Percentiles rank a stretch among this genome's conserved stretches.
phyloP scores from a whole-genome alignment of 1,140 invertebrate species.

The Grapholita molesta region DNA sequence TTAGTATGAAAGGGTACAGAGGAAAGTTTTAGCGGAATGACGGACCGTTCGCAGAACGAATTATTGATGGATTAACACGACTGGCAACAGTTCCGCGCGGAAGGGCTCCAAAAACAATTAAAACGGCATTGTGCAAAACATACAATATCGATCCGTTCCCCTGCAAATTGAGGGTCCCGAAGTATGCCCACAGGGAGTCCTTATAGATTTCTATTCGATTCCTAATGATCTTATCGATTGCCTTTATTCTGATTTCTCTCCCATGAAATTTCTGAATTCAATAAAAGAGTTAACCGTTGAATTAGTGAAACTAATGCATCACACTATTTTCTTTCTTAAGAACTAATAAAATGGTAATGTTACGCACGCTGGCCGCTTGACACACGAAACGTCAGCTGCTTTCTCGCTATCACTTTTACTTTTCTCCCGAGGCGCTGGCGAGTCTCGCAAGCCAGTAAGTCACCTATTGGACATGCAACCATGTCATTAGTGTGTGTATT shows the following conservation, averaged over 20 bases:
- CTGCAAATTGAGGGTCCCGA: conserved; percentile 42
- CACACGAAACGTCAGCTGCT: conserved; percentile 43
- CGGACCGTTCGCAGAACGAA: conserved; percentile 54
- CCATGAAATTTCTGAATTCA: conserved; percentile 34
- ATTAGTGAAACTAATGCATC: neutral
- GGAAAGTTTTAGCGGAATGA: conserved; percentile 32
- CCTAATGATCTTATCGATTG: conserved; percentile 63
- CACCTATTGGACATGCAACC: neutral
- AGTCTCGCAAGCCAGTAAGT: neutral
- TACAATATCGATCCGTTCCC: conserved; percentile 32
- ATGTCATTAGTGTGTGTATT: neutral
- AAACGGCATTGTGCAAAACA: conserved; percentile 54
- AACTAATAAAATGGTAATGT: neutral
- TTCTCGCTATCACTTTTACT: conserved; percentile 67
- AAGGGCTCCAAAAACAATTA: conserved; percentile 60
- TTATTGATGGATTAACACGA: conserved; percentile 58
- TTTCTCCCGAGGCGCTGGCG: conserved; percentile 45
- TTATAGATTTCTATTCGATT: conserved; percentile 43
- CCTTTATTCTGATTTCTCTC: conserved; percentile 32
- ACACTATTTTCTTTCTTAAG: neutral
- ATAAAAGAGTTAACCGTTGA: conserved; percentile 61
- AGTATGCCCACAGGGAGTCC: conserved; percentile 41
- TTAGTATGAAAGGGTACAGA: conserved; percentile 38
- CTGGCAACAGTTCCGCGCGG: conserved; percentile 37
- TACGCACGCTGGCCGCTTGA: conserved; percentile 33